Conservation (phyloP, 2,113 vertebrate species). For the Oreocharis arfaki region DNA sequence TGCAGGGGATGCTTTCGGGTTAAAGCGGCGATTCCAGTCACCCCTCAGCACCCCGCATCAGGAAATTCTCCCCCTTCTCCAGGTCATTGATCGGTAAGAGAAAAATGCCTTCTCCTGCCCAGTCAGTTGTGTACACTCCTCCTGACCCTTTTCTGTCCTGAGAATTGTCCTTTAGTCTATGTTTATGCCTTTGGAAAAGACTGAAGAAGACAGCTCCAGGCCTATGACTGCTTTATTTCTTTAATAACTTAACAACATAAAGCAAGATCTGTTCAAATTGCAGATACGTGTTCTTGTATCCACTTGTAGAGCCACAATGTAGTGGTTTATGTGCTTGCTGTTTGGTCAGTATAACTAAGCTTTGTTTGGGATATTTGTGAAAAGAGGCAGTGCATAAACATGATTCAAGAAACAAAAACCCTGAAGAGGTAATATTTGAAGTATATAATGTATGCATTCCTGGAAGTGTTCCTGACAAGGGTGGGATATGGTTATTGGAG, state of each 20-base stretch:
- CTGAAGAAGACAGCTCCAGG: neutral
- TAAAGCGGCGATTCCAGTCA: too few relatives aligned
- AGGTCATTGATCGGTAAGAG: neutral
- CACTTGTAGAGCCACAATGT: neutral
- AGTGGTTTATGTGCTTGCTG: neutral
- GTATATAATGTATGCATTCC: neutral
- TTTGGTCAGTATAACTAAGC: neutral
- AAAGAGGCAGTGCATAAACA: neutral
- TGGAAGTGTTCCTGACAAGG: neutral
- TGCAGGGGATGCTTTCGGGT: too few relatives aligned
- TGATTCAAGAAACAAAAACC: neutral
- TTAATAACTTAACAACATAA: neutral
- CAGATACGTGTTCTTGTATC: neutral
- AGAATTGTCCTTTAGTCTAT: neutral
- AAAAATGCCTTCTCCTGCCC: neutral
- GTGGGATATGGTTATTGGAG: neutral
- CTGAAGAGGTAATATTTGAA: neutral
- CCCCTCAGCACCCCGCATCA: too few relatives aligned
- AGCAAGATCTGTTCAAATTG: neutral
- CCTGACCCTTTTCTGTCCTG: neutral
- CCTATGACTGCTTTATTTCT: neutral
- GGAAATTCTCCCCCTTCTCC: neutral
- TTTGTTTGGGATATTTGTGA: neutral
- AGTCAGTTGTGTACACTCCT: neutral
- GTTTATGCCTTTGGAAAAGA: neutral